Evolutionary conservation across 2,113 vertebrate species (phyloP).

Genomic region (Oxyura jamaicensis): DNA sequence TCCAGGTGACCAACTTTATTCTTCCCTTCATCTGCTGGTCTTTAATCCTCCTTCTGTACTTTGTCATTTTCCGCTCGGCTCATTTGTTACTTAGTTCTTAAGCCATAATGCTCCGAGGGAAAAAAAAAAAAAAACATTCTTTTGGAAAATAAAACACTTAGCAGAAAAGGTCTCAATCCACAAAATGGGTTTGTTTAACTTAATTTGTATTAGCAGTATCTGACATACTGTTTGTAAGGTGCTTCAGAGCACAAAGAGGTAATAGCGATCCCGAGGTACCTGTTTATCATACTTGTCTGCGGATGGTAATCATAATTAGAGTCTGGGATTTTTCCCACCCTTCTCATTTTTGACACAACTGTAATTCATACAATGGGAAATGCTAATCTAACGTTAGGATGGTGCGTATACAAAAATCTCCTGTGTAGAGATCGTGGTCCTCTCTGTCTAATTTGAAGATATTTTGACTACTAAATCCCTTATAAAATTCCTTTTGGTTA

Average conservation of each 20-base stretch:
- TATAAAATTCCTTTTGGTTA: not conserved
- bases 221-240: not conserved
- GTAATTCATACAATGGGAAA: not conserved
- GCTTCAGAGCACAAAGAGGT: not conserved
- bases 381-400: rapidly evolving
- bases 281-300: not conserved
- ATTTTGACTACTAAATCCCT: not conserved
- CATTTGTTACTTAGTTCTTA: not conserved
- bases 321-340: not conserved
- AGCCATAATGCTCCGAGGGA: not conserved
- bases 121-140: not conserved
- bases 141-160: not conserved
- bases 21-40: not conserved
- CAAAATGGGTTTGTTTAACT: not conserved
- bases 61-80: not conserved
- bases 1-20: not conserved
- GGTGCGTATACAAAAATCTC: rapidly evolving
- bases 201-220: not conserved
- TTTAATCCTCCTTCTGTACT: not conserved
- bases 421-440: not conserved
- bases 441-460: not conserved
- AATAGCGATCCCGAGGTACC: not conserved
- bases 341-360: not conserved
- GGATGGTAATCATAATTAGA: not conserved
- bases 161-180: not conserved